Base-by-base conservation (phyloP, 2,888 invertebrate genomes). In the Drosophila anomalata region DNA sequence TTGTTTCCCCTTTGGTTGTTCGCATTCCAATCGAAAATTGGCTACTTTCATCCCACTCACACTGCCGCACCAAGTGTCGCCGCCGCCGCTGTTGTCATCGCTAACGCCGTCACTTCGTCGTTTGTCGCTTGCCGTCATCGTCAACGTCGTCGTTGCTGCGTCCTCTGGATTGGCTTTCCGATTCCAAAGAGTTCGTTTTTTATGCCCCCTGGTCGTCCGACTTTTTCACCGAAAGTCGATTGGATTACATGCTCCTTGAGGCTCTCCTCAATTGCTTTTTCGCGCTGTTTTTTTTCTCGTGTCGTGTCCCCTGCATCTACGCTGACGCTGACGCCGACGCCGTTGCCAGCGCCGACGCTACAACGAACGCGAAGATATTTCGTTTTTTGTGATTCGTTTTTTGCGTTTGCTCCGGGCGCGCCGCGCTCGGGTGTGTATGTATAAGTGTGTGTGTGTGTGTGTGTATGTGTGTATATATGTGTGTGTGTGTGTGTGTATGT, bases 121-220 rank as follows among this genome's bases (percentile, higher is more conserved):
- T 58, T 75, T 48, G 75, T 63, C 68, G 62, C 66, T 68, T 76
- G 65, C 63, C 75, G 77, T 72, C 42, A 74, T 72, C 76, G 55
- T 55, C 70, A 59, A 78, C 74, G 71, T 65, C 58, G 55, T 56
- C 56, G 57, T 67, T 62, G 81, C 77, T 86, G 79, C 84, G 76
- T 86, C 78, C 77, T 75, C 77, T 82, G 87, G 87, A 87, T 87
- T 82, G 82, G 82, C 77, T 87, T 87, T 82, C 76, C 54, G 69
- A 78, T 42, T 78, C 81, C 78, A 84, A 70, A 79, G 79, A 74
- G 70, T 84, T 84, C 87, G 82, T 80, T 82, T 87, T 84, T 87
- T 87, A 81, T 70, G 58, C 29, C 41, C 48, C 62, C 62, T 60
- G 76, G 69, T 54, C 76, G 47, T 24, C 50, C 31, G 14, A 29